Percentiles rank a stretch among this genome's conserved stretches.
Evolutionary conservation across 2,888 invertebrate species (phyloP).

Genomic region (Lumbricus terrestris): DNA sequence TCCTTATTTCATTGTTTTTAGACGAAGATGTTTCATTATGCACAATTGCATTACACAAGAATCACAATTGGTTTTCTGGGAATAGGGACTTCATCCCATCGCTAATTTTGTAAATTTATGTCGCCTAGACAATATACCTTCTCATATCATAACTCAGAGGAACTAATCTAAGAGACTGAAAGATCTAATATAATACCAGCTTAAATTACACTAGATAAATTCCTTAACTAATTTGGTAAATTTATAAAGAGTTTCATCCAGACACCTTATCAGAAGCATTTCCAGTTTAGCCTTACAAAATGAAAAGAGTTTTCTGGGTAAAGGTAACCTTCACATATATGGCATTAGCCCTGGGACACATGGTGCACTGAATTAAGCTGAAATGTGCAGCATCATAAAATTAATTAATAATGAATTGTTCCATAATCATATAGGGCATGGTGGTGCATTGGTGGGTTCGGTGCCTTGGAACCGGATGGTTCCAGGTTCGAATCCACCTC

Average conservation of each 20-base stretch:
- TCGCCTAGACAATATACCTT: not conserved
- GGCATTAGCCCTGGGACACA: not conserved
- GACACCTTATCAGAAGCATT: not conserved
- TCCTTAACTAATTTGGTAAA: not conserved
- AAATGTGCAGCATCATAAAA: not conserved
- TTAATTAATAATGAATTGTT: not conserved
- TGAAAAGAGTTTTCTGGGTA: not conserved
- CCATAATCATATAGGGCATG: not conserved
- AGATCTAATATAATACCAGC: not conserved
- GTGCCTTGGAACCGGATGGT: too few relatives aligned
- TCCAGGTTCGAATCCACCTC: too few relatives aligned
- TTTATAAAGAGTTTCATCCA: not conserved
- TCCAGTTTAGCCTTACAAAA: not conserved
- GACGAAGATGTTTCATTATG: not conserved
- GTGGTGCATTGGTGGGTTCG: too few relatives aligned
- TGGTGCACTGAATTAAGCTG: not conserved
- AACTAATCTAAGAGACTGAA: not conserved
- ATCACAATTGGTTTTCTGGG: too few relatives aligned
- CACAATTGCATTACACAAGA: too few relatives aligned
- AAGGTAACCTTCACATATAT: too few relatives aligned
- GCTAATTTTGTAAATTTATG: not conserved
- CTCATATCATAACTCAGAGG: not conserved
- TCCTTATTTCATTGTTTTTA: not conserved
- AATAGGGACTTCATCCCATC: not conserved
- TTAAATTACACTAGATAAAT: not conserved